Base-by-base conservation (phyloP, 2,113 vertebrate species). In the Prolemur simus region DNA sequence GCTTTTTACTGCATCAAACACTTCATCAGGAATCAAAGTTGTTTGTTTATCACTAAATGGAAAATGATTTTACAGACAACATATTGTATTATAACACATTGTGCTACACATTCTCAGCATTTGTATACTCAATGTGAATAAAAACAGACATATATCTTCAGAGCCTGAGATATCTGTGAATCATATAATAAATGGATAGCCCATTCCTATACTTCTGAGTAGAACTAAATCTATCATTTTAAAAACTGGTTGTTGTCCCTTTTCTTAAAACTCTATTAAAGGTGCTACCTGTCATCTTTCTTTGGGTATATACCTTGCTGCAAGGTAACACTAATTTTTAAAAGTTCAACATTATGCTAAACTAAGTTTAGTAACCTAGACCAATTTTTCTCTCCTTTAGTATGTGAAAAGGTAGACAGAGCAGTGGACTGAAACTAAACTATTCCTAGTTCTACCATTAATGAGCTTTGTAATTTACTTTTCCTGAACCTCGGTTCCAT, bases 1-100 rank as follows among this genome's bases (percentile, higher is more conserved):
- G 94, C 77, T 91, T 39, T 97, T 98, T 78, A 98, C 98, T 2
- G 99, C 99, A 11, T 99, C 97, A 68, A 99, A 99, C 88, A 99
- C 45, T 9, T 99, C 99, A 20, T 99, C 98, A 9, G 99, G 99
- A 98, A 99, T 98, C 76, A 74, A 64, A 0, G 95, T 69, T 15
- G 98, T 98, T 96, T 99, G 99, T 83, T 99, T 99, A 92, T 99
- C 99, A 98, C 99, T 99, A 88, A 81, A 92, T 39, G 89, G 96
- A 2, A 74, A 58, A 56, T 90, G 45, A 37, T 86, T 83, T 96
- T 81, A 20, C 82, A 80, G 37, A 87, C 32, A 87, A 45, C 10
- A 63, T 37, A 42, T 1, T 56, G 18, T 56, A 8, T 49, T 74
- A 60, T 3, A 91, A 85, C 29, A 83, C 34, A 56, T 8, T n/a